A percentile compares a stretch with the other conserved stretches of the same genome.
Conservation (phyloP, 2,888 invertebrate species). For the Halocaridina rubra region DNA sequence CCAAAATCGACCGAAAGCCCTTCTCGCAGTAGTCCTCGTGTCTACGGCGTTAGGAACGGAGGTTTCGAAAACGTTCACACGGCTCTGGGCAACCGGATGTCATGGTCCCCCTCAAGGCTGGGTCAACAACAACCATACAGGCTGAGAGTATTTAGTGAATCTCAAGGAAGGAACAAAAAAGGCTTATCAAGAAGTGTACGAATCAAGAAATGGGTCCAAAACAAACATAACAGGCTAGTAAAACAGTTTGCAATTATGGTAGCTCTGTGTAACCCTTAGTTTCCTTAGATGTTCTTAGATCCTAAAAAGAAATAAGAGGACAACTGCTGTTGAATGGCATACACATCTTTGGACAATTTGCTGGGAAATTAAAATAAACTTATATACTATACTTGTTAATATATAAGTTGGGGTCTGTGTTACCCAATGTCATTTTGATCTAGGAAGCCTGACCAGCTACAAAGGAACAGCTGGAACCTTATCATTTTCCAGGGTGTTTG, state of each 20-base stretch:
- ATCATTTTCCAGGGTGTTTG: too few species aligned
- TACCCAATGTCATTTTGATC: too few species aligned
- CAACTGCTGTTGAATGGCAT: too few species aligned
- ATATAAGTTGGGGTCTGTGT: too few species aligned
- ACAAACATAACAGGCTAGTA: slow-evolving; percentile 18
- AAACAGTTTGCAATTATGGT: background rate
- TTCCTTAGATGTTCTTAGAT: too few species aligned
- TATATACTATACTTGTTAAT: background rate
- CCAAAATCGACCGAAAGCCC: background rate
- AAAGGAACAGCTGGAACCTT: too few species aligned
- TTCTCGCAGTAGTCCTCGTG: background rate
- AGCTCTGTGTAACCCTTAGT: background rate
- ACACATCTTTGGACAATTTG: background rate
- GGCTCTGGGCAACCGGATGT: background rate
- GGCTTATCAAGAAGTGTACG: slow-evolving; percentile 34
- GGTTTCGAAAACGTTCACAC: background rate
- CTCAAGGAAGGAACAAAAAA: background rate
- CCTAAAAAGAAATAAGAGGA: too few species aligned
- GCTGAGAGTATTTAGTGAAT: slow-evolving; percentile 29
- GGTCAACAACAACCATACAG: background rate
- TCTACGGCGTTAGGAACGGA: background rate
- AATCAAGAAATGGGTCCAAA: slow-evolving; percentile 35
- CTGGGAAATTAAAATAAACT: background rate
- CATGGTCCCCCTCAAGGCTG: slow-evolving; percentile 22
- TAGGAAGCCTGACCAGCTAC: too few species aligned